Base-by-base conservation (phyloP, 1,140 invertebrate species). In the Babylonia areolata region DNA sequence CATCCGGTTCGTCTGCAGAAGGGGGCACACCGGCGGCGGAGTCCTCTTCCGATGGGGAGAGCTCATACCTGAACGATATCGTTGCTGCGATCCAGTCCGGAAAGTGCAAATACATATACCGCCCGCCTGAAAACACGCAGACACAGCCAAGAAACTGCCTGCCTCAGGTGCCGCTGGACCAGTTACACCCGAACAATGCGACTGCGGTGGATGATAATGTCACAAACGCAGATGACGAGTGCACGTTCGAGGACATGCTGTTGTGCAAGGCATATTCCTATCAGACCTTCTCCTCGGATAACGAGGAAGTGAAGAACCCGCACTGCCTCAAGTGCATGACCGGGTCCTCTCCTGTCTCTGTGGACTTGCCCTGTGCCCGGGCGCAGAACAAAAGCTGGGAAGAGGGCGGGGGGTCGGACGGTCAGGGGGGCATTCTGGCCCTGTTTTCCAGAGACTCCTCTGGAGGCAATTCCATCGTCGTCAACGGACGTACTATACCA, bases 301-400 rank as follows among this genome's bases (percentile, higher is more conserved):
- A 84, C n/a, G 40, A n/a, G 51, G 82, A 71, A 23, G 69, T 84
- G 17, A 84, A 84, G 33, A 84, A 84, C n/a, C 82, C 82, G 5
- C 82, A 84, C 64, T 84, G 82, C 40, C 17, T 84, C 12, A 84
- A 84, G 46, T 84, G 82, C 39, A 58, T 40, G 82, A 84, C 82
- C 12, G 82, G 82, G 23, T 35, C 69, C 37, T 75, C 82, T 37
- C 82, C 82, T 0, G 40, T 84, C 2, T n/a, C 37, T 2, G 82
- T 84, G 12, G 82, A 84, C 33, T 51, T 84, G 17, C 82, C 82
- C 9, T 84, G 82, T 35, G 35, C 82, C 6, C 82, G 82, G 0
- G 69, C 54, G 23, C 42, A 5, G 11, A 35, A 58, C 3, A 28
- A n/a, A 39, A 80, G n/a, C 28, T 3, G n/a, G 40, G 64, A 73